Evolutionary conservation across 2,113 vertebrate species (phyloP).

Genomic region (Phalacrocorax pelagicus): DNA sequence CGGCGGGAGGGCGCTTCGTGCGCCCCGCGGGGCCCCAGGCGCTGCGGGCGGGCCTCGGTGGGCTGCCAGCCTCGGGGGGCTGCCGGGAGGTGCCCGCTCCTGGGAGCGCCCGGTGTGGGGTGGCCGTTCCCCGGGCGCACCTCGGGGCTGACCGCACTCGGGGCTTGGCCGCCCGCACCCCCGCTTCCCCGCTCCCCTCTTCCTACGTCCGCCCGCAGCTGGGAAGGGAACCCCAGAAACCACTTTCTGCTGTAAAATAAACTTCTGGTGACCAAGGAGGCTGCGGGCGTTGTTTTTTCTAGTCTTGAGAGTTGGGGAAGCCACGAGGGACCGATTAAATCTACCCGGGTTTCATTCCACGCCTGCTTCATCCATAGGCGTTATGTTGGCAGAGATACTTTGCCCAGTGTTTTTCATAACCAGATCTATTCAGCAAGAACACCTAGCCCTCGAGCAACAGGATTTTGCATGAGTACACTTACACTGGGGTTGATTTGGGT

Average conservation of each 20-base stretch:
- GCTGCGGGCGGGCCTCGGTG: too few species aligned
- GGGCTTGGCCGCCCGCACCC: not conserved
- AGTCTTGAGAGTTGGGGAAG: not conserved
- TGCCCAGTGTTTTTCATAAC: not conserved
- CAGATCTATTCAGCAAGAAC: fast-evolving
- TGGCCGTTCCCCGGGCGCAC: too few species aligned
- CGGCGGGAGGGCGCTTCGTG: too few species aligned
- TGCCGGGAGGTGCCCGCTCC: too few species aligned
- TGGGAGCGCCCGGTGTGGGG: not conserved
- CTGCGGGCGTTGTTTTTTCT: not conserved
- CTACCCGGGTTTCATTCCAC: not conserved
- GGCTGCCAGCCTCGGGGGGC: too few species aligned
- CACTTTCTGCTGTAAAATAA: not conserved
- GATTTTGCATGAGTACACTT: fast-evolving
- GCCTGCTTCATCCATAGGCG: fast-evolving
- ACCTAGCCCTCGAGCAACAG: fast-evolving
- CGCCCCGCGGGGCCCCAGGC: too few species aligned
- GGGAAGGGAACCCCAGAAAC: too few species aligned
- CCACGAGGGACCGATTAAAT: not conserved
- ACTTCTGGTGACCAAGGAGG: not conserved
- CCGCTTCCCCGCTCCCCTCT: too few species aligned
- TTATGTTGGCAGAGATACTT: fast-evolving
- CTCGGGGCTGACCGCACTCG: too few species aligned
- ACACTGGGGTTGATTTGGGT: fast-evolving
- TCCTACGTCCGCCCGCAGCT: fast-evolving